phyloP scores from a whole-genome alignment of 2,888 invertebrate genomes.

The Epinotia ramella region DNA sequence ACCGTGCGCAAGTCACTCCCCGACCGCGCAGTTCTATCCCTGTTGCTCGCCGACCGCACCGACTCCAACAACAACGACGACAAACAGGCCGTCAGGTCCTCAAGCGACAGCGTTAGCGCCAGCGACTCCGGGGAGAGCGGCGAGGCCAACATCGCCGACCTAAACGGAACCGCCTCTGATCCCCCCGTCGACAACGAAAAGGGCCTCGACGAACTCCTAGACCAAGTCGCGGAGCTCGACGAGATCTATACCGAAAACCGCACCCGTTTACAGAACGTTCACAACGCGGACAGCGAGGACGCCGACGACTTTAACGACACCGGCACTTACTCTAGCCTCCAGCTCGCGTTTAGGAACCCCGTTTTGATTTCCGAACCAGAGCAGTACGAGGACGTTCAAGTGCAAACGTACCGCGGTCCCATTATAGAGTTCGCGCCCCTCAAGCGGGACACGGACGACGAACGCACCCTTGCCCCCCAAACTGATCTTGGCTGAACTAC shows the following conservation, averaged over 20 bases:
- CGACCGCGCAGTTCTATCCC: too few relatives aligned
- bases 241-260: slow-evolving; percentile 92
- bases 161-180: too few relatives aligned
- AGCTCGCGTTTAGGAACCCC: slow-evolving; percentile 94
- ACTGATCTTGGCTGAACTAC: not conserved
- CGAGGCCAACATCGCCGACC: too few relatives aligned
- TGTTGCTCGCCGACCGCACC: too few relatives aligned
- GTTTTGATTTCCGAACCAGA: slow-evolving; percentile 75
- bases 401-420: slow-evolving; percentile 79
- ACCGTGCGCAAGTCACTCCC: too few relatives aligned
- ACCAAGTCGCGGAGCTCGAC: slow-evolving; percentile 92
- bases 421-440: slow-evolving; percentile 82
- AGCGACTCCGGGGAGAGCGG: too few relatives aligned
- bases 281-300: slow-evolving; percentile 73
- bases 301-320: slow-evolving; percentile 90
- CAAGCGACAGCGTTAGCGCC: too few relatives aligned
- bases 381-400: slow-evolving; percentile 86
- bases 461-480: slow-evolving; percentile 92
- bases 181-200: slow-evolving; percentile 82
- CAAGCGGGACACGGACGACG: slow-evolving; percentile 85
- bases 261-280: slow-evolving; percentile 83
- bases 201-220: slow-evolving; percentile 89
- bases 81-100: too few relatives aligned
- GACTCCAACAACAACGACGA: too few relatives aligned
- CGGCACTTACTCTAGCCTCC: slow-evolving; percentile 93